Base-by-base conservation (phyloP, 2,888 invertebrate genomes). In the Mythimna albipuncta region DNA sequence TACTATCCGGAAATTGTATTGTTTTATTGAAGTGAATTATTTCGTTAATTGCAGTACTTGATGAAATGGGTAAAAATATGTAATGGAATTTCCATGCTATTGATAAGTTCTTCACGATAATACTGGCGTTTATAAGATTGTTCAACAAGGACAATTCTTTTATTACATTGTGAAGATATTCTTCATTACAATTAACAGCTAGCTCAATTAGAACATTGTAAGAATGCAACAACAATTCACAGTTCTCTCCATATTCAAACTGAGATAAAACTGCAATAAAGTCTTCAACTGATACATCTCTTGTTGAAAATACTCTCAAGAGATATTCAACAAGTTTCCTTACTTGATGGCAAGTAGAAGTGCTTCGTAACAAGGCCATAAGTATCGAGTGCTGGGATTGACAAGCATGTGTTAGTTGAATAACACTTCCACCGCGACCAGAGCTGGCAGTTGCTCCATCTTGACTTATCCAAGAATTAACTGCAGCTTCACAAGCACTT, bases 71-170 rank as follows among this genome's bases (percentile, higher is more conserved):
- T 75, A 96, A 88, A 89, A 91, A 95, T 83, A 96, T 91, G 69
- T 96, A 96, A 77, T 95, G 94, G 78, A 95, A 96, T 83, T 95
- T 96, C 96, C 96, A 96, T 63, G 91, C 92, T 19, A 94, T 88
- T 52, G 95, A 91, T 65, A 96, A 87, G 83, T 96, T 95, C 82
- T 94, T 95, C 35, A 95, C 89, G 69, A 93, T 89, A 57, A 93
- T 87, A 79, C 91, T 92, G 44, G 91, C 87, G 84, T 94, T 93
- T 66, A 94, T 88, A 63, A 96, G 88, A 59, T 93, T 89, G 83
- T 93, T 94, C 54, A 96, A 81, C 68, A 93, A 84, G 41, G 91
- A 90, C 75, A 95, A 84, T 75, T 90, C 88, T 77, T 88, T 90
- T 6, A 93, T 82, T 71, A 95, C 84, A 72, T 88, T 85, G 87